Base-by-base conservation (phyloP, 1,140 invertebrate genomes). In the Cherax destructor region DNA sequence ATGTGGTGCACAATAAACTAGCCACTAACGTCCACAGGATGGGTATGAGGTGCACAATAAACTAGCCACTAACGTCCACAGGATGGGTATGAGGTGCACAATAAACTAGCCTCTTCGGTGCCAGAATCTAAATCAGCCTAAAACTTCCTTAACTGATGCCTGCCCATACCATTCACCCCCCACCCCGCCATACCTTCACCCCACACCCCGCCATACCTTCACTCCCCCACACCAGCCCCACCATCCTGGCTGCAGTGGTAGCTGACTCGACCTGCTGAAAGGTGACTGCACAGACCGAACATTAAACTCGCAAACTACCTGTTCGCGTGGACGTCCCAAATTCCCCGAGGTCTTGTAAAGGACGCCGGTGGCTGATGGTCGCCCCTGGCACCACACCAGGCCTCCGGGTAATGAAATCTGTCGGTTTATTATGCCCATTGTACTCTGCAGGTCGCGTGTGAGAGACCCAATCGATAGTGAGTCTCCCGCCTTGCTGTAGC, bases 381-480 rank as follows among this genome's bases (percentile, higher is more conserved):
- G n/a, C 69, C 69, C n/a, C 61, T 5, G 11, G 61, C 61, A 65
- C 61, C 69, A 74, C 69, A 74, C 13, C 61, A 65, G 78, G 41
- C 83, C 24, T 4, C 18, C 18, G 79, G 87, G 87, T 89, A 89
- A 89, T 89, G 87, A 89, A 89, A 89, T 89, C 87, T 89, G 79
- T 80, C 49, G 80, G 79, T 89, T 89, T 89, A 89, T 89, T 89
- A 89, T 89, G 87, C 76, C 87, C 65, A 89, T 89, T 89, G 87
- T 89, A n/a, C 52, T 61, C 24, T 72, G 80, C 21, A 56, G 79
- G 87, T 89, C 79, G 78, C 65, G 61, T 80, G 78, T 72, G 78
- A 65, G 61, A 65, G 61, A 16, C 61, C 61, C 10, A 78, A 81
- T 88, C 86, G 78, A 88, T 88, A 88, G 7, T 69, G 61, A 16